Evolutionary conservation across 2,888 invertebrate genomes (phyloP).

Genomic region (Agrotis clavis): DNA sequence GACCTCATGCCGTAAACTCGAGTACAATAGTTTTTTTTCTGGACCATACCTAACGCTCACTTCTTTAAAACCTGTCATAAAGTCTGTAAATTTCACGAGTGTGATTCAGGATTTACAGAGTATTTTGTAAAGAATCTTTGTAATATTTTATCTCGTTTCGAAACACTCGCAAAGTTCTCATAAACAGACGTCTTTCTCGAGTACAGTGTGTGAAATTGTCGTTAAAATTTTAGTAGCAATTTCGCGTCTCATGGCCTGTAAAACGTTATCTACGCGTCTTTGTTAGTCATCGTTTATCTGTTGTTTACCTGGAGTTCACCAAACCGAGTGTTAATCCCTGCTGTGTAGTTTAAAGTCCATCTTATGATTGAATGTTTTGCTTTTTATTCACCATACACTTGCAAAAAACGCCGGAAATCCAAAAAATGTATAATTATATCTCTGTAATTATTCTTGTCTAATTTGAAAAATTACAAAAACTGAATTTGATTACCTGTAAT

Average conservation of each 20-base stretch:
- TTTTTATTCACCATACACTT: neutral
- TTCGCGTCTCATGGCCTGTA: slow-evolving; percentile 71
- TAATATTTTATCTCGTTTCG: slow-evolving; percentile 20
- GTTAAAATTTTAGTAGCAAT: slow-evolving; percentile 81
- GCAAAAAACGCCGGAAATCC: neutral
- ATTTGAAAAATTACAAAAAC: slow-evolving; percentile 51
- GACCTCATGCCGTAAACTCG: slow-evolving; percentile 72
- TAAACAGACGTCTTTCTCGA: slow-evolving; percentile 58
- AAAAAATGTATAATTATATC: slow-evolving; percentile 11
- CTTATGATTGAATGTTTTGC: slow-evolving; percentile 26
- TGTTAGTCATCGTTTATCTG: slow-evolving; percentile 63
- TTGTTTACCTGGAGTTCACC: slow-evolving; percentile 59
- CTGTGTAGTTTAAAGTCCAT: slow-evolving; percentile 40
- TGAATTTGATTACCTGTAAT: slow-evolving; percentile 57
- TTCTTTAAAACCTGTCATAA: slow-evolving; percentile 44
- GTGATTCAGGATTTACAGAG: slow-evolving; percentile 70
- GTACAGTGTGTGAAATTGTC: slow-evolving; percentile 68
- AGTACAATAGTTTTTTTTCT: slow-evolving; percentile 64
- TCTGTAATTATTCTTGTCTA: slow-evolving; percentile 30
- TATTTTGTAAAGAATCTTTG: slow-evolving; percentile 47
- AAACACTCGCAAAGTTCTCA: slow-evolving; percentile 12
- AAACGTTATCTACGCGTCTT: slow-evolving; percentile 75
- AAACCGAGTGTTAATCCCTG: slow-evolving; percentile 37
- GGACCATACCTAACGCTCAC: slow-evolving; percentile 16
- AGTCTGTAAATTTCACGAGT: slow-evolving; percentile 58